Conservation (phyloP, 2,113 vertebrate genomes). For the Capricornis sumatraensis region DNA sequence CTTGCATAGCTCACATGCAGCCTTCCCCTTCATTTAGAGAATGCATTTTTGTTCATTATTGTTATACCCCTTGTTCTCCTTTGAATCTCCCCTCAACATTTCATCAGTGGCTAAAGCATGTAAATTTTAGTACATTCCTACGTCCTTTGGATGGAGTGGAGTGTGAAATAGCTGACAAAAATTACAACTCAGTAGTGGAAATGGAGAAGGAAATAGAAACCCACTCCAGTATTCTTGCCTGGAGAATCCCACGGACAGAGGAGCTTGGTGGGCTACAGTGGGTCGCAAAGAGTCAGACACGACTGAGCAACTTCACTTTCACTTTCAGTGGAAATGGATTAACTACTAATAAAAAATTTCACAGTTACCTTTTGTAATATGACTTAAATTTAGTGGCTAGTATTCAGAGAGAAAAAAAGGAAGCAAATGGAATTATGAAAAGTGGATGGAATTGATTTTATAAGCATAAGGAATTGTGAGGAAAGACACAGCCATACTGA, state of each 20-base stretch:
- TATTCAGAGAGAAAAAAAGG: slow-evolving; percentile 57
- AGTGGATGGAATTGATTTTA: slow-evolving; percentile 40
- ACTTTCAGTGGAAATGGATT: neutral
- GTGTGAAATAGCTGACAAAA: neutral
- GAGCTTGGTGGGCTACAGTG: no score
- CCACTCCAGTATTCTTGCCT: no score
- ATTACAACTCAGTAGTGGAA: neutral
- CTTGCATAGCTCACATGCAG: neutral
- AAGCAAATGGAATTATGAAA: slow-evolving; percentile 64
- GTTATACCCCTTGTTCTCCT: neutral
- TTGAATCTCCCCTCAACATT: neutral
- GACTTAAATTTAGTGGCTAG: slow-evolving; percentile 43
- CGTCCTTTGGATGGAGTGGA: neutral
- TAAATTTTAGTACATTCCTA: neutral
- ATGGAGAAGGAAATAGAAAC: neutral
- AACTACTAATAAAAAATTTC: neutral
- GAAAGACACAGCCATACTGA: slow-evolving; percentile 59
- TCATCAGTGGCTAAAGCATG: neutral
- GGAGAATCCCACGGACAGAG: no score
- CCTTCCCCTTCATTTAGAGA: neutral
- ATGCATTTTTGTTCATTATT: neutral
- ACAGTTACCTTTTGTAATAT: neutral
- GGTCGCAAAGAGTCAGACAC: no score
- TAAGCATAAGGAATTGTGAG: slow-evolving; percentile 50
- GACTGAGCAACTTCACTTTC: no score